Evolutionary conservation across 2,113 vertebrate genomes (phyloP).

Genomic region (Galemys pyrenaicus): DNA sequence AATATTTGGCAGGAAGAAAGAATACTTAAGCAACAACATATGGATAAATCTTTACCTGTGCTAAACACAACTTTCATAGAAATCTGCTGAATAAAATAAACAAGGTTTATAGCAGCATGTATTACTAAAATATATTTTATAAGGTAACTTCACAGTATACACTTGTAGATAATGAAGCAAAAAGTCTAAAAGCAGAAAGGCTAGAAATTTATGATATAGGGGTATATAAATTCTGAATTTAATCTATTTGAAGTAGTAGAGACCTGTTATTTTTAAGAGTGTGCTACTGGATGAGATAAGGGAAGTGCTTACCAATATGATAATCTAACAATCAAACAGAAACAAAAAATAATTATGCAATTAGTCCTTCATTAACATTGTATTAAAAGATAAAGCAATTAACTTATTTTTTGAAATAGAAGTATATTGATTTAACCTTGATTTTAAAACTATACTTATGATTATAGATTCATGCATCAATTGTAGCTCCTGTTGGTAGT

Average conservation of each 20-base stretch:
- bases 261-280: background rate
- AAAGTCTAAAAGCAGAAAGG: background rate
- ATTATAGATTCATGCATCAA: too few relatives aligned
- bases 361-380: background rate
- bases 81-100: slow-evolving; percentile 45
- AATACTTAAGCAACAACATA: background rate
- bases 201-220: background rate
- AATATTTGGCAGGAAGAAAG: background rate
- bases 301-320: background rate
- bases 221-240: background rate
- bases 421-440: too few relatives aligned
- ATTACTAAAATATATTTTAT: slow-evolving; percentile 8
- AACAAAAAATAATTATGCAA: background rate
- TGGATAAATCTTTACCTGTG: background rate
- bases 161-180: background rate
- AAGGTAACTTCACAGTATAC: background rate
- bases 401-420: background rate
- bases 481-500: too few relatives aligned
- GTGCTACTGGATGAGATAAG: background rate
- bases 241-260: background rate
- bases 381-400: background rate
- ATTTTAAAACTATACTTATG: too few relatives aligned
- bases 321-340: background rate
- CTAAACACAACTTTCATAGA: background rate
- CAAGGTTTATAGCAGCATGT: background rate